phyloP scores from a whole-genome alignment of 1,140 invertebrate species.

The Ectropis grisescens region DNA sequence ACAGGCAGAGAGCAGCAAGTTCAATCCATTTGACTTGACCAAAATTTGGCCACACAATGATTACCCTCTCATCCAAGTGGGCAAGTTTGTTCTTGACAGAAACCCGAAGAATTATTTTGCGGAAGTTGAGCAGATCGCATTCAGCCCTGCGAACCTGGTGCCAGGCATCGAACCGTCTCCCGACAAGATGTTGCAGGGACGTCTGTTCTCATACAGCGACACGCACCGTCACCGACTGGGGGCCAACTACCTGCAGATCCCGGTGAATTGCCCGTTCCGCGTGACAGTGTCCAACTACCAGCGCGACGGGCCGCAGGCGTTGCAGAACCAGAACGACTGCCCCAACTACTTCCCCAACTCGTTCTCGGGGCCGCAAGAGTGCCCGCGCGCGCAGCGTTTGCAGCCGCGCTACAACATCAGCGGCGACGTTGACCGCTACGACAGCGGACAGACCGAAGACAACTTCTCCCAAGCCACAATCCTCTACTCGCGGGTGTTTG shows the following conservation, averaged over 20 bases:
- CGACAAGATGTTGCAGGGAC: conserved; percentile 96
- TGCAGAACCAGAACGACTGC: conserved; percentile 79
- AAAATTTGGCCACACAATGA: conserved; percentile 94
- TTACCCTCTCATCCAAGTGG: conserved; percentile 92
- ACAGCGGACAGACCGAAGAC: conserved; percentile 86
- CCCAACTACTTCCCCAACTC: conserved; percentile 98
- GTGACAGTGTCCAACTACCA: conserved; percentile 82
- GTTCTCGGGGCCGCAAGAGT: conserved; percentile 84
- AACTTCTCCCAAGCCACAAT: conserved; percentile 87
- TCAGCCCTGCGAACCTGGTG: conserved; percentile 91
- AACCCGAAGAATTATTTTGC: conserved; percentile 96
- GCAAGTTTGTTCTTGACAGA: conserved; percentile 88
- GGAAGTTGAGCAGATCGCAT: conserved; percentile 96
- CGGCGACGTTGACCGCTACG: conserved; percentile 82
- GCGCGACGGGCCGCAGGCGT: conserved; percentile 85
- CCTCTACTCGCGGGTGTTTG: conserved; percentile 88
- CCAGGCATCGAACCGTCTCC: conserved; percentile 93
- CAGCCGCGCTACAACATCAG: conserved; percentile 65
- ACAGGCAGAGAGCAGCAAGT: conserved; percentile 79
- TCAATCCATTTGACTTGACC: conserved; percentile 94
- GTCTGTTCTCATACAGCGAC: conserved; percentile 95
- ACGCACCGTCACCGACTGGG: conserved; percentile 95
- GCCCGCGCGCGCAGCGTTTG: conserved; percentile 67
- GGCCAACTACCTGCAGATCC: conserved; percentile 92
- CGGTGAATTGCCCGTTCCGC: conserved; percentile 94